phyloP scores from a whole-genome alignment of 2,888 invertebrate species.

The Pammene fasciana region DNA sequence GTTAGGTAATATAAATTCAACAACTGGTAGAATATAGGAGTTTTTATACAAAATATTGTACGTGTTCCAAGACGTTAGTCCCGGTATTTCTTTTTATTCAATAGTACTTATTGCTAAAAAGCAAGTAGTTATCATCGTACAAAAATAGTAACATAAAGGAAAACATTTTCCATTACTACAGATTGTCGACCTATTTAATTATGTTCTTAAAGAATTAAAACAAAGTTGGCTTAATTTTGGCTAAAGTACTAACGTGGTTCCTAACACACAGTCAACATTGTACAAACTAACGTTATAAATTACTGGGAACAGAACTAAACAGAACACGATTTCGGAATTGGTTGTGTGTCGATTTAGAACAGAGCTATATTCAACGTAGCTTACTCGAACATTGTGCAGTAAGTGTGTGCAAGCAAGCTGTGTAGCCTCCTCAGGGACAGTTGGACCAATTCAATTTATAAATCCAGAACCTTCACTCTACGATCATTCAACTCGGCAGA shows the following conservation, averaged over 20 bases:
- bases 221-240: conserved; percentile 1
- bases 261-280: conserved; percentile 20
- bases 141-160: no score
- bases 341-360: conserved; percentile 36
- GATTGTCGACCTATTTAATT: no score
- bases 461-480: conserved; percentile 7
- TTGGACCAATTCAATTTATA: conserved; percentile 24
- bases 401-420: conserved; percentile 30
- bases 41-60: no score
- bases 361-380: conserved; percentile 26
- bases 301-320: conserved; percentile 37
- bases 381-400: conserved; percentile 27
- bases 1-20: no score
- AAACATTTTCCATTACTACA: no score
- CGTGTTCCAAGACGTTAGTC: no score
- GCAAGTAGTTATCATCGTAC: no score
- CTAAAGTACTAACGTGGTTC: conserved; percentile 1
- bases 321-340: conserved; percentile 39
- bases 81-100: no score
- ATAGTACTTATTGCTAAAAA: no score
- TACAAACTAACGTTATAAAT: conserved; percentile 34
- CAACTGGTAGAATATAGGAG: no score
- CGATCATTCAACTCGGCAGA: neutral
- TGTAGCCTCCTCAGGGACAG: conserved; percentile 15
- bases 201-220: neutral